These are phyloP conservation scores for Microchrysa polita DNA, from an alignment of 2,888 invertebrate species.

Conservation along the genomic window DNA sequence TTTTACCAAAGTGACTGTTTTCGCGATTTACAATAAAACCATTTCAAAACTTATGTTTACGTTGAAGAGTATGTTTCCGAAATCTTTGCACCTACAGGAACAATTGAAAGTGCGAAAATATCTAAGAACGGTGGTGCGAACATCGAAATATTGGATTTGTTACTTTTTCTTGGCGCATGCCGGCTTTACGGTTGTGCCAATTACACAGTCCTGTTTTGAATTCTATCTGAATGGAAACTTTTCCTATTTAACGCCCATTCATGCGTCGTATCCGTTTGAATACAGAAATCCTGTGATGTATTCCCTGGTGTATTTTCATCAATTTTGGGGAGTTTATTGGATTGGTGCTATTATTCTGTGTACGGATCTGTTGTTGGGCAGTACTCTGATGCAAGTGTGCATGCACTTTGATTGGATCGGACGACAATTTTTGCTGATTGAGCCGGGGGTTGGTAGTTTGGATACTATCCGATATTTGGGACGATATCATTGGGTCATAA, in stretches of 20 bases:
- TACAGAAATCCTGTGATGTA: constrained; percentile 19
- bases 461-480: constrained; percentile 4
- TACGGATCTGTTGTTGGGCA: constrained; percentile 32
- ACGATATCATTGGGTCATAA: constrained; percentile 29
- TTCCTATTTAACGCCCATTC: constrained; percentile 27
- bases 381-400: constrained; percentile 26
- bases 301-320: constrained; percentile 30
- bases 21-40: background rate
- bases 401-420: constrained; percentile 32
- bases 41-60: background rate
- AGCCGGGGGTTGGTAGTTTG: background rate
- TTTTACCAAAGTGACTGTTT: constrained; percentile 24
- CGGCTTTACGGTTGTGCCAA: constrained; percentile 13
- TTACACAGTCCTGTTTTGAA: constrained; percentile 15
- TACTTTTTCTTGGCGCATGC: constrained; percentile 27
- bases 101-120: constrained; percentile 17
- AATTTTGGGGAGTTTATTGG: constrained; percentile 36
- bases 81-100: background rate
- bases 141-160: constrained; percentile 26
- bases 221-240: constrained; percentile 10
- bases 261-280: constrained; percentile 27
- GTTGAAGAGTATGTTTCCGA: constrained; percentile 10
- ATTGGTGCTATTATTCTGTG: constrained; percentile 28
- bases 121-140: background rate
- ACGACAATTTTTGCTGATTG: background rate